Percentiles rank a stretch among this genome's conserved stretches.
These are phyloP conservation scores for Prunella fulvescens DNA, from an alignment of 2,113 vertebrate genomes.

Conservation along the genomic window DNA sequence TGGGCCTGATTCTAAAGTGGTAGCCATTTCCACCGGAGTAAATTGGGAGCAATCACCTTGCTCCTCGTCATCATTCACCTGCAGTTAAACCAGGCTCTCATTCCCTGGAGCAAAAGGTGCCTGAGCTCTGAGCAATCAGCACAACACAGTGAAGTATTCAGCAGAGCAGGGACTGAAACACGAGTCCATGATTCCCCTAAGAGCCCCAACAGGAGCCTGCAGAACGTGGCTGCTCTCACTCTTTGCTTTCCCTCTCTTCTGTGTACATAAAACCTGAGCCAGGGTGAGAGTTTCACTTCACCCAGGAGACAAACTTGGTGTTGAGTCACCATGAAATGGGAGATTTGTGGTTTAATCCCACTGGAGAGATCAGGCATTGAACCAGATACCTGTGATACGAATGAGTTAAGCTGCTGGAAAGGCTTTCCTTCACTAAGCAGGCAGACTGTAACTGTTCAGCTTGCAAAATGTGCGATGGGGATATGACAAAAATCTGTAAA, in stretches of 20 bases:
- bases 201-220: background rate
- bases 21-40: background rate
- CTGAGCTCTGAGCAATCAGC: background rate
- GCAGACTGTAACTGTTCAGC: background rate
- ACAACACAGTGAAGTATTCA: background rate
- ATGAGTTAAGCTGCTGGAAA: background rate
- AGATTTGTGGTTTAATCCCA: background rate
- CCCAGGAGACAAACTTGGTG: background rate
- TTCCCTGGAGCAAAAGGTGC: background rate
- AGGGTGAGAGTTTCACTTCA: background rate
- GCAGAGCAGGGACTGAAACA: background rate
- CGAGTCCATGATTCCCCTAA: background rate
- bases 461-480: background rate
- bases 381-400: background rate
- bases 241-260: background rate
- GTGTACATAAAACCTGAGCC: background rate
- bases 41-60: slow-evolving; percentile 45
- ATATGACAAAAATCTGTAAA: background rate
- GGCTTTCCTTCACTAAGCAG: background rate
- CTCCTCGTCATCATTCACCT: background rate
- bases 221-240: background rate
- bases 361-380: background rate
- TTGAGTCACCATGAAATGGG: background rate
- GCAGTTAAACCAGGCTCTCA: background rate
- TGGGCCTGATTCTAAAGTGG: slow-evolving; percentile 46